Conservation (phyloP, 2,113 vertebrate genomes). For the Indicator maculatus region DNA sequence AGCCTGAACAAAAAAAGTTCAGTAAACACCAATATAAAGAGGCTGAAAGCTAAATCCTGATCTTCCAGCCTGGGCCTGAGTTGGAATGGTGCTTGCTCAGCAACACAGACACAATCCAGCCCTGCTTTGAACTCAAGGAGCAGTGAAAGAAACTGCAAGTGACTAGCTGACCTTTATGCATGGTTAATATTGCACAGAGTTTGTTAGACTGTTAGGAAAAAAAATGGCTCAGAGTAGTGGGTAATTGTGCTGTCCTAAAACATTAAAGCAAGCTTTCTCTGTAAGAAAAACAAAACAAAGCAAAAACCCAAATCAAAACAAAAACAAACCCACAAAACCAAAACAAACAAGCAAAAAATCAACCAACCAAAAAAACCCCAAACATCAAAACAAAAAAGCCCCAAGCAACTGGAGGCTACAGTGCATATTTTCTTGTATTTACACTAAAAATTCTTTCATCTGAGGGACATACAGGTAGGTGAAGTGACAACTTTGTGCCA, state of each 20-base stretch:
- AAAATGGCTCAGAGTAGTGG: not conserved
- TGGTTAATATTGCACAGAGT: constrained; percentile 55
- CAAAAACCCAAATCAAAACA: too few species aligned
- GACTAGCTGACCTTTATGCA: constrained; percentile 25
- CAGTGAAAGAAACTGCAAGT: not conserved
- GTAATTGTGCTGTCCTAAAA: not conserved
- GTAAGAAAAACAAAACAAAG: not conserved
- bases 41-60: not conserved
- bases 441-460: not conserved
- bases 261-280: not conserved
- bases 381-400: too few species aligned
- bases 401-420: not conserved
- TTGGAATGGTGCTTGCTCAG: constrained; percentile 12
- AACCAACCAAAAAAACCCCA: too few species aligned
- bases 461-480: not conserved
- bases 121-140: constrained; percentile 9
- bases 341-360: too few species aligned
- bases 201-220: not conserved
- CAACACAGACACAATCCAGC: not conserved
- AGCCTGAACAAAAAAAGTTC: not conserved
- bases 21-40: not conserved
- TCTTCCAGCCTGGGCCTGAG: not conserved
- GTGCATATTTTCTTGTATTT: not conserved
- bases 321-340: too few species aligned
- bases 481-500: not conserved